These are phyloP conservation scores for Neelides folsomi DNA, from an alignment of 2,888 invertebrate species.

Conservation along the genomic window DNA sequence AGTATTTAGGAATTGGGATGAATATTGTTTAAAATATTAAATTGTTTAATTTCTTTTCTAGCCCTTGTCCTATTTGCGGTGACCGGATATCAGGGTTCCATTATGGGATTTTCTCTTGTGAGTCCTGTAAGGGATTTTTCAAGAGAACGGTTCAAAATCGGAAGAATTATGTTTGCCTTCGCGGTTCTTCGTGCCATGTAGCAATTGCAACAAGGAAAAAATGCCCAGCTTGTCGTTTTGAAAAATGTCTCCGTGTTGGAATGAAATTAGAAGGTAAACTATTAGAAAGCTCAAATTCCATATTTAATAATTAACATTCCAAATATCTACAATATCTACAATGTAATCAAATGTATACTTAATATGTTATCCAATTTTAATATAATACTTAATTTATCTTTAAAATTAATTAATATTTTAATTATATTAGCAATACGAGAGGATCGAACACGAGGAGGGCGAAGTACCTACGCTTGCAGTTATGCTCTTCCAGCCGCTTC, in stretches of 20 bases:
- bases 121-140: constrained; percentile 96
- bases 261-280: constrained; percentile 85
- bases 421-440: constrained; percentile 64
- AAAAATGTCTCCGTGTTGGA: constrained; percentile 86
- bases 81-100: constrained; percentile 95
- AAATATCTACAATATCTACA: too few species aligned
- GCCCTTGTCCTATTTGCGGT: constrained; percentile 88
- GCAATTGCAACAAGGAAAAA: constrained; percentile 88
- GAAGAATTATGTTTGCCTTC: constrained; percentile 85
- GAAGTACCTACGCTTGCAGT: constrained; percentile 90
- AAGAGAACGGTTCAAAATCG: constrained; percentile 97
- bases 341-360: too few species aligned
- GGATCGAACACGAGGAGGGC: constrained; percentile 84
- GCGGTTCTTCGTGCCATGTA: constrained; percentile 82
- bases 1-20: background rate
- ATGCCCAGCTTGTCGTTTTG: constrained; percentile 91
- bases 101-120: constrained; percentile 95
- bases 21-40: background rate
- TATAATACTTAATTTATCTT: background rate
- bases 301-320: too few species aligned
- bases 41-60: constrained; percentile 37
- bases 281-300: too few species aligned
- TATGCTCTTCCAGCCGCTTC: constrained; percentile 61
- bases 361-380: background rate
- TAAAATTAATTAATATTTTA: background rate